phyloP scores from a whole-genome alignment of 2,113 vertebrate genomes.

The Phalacrocorax aristotelis region DNA sequence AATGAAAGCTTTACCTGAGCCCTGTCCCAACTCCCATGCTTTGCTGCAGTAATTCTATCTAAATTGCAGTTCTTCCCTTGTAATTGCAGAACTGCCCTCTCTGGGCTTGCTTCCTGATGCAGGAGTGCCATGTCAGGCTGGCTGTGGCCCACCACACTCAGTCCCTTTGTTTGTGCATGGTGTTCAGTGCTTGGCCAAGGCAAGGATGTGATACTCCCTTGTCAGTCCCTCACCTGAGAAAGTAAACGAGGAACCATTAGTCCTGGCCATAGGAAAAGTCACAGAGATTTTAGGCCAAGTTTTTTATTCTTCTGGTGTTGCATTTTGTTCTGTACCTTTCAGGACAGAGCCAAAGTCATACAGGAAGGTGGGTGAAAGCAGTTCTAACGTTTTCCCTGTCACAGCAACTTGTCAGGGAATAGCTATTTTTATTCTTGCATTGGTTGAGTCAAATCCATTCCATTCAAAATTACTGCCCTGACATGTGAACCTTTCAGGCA shows the following conservation, averaged over 20 bases:
- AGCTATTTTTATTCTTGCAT: neutral
- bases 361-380: neutral
- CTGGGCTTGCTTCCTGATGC: neutral
- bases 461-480: conserved; percentile 17
- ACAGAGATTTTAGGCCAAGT: neutral
- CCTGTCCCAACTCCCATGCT: neutral
- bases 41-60: neutral
- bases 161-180: neutral
- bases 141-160: neutral
- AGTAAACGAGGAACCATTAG: neutral
- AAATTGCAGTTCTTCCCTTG: neutral
- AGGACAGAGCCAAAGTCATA: neutral
- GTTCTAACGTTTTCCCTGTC: neutral
- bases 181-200: neutral
- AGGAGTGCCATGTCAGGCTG: neutral
- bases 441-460: neutral
- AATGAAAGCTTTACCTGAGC: neutral
- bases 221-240: neutral
- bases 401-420: neutral
- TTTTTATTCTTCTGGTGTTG: neutral
- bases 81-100: neutral
- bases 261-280: neutral
- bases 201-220: neutral
- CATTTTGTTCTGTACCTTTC: neutral
- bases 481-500: conserved; percentile 26